Evolutionary conservation across 2,797 vertebrate species (phyloP).

Genomic region (Lepus townsendii): DNA sequence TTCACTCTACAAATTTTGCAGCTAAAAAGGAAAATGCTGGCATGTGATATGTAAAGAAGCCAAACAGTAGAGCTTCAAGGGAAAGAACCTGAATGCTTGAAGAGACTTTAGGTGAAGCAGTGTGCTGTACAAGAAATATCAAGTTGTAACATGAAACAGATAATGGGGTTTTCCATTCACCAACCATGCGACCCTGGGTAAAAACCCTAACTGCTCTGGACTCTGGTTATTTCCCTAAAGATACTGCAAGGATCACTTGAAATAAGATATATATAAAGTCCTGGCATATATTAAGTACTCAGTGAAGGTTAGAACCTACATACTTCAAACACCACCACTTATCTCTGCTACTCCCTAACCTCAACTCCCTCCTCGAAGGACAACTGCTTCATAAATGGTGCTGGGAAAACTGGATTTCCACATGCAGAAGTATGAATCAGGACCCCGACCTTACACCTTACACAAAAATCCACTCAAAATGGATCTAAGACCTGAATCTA

Average conservation of each 20-base stretch:
- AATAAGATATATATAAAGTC: not conserved
- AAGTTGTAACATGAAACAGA: not conserved
- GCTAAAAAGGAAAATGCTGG: constrained; percentile 8
- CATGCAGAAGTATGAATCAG: too few relatives aligned
- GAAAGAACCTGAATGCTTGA: not conserved
- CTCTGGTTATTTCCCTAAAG: not conserved
- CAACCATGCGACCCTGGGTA: not conserved
- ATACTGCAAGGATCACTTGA: not conserved
- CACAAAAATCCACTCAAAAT: too few relatives aligned
- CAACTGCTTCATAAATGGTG: too few relatives aligned
- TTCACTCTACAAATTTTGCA: constrained; percentile 21
- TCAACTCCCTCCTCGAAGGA: too few relatives aligned
- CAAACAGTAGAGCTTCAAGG: not conserved
- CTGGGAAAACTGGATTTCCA: too few relatives aligned
- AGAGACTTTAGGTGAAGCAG: not conserved
- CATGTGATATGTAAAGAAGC: constrained; percentile 18
- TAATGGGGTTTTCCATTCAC: not conserved
- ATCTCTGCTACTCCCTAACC: not conserved
- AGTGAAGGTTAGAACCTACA: not conserved
- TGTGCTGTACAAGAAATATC: not conserved
- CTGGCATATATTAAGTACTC: not conserved
- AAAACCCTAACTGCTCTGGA: not conserved
- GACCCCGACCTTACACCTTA: too few relatives aligned
- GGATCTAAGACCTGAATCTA: too few relatives aligned
- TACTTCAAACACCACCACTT: not conserved